Evolutionary conservation across 2,797 vertebrate species (phyloP).

Genomic region (Pelodytes ibericus): DNA sequence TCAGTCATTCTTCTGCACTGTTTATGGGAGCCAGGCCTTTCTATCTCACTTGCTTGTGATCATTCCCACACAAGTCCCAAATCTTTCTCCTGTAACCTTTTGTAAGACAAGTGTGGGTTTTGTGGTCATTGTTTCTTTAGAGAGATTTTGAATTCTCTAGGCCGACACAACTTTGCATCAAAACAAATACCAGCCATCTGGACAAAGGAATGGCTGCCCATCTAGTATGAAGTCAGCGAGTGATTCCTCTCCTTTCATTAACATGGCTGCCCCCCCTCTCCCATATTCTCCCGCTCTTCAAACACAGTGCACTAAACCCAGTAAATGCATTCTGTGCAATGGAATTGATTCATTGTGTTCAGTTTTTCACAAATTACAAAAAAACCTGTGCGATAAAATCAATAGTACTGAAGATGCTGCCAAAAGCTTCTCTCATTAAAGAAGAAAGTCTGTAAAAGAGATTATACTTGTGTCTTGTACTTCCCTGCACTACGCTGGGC

Average conservation of each 20-base stretch:
- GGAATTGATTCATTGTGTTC: not conserved
- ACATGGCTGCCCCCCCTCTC: not conserved
- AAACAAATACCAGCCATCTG: slow-evolving; percentile 44
- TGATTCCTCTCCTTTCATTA: not conserved
- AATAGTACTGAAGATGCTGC: too few species aligned
- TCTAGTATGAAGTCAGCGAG: not conserved
- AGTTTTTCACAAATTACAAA: too few species aligned
- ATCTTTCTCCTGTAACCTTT: not conserved
- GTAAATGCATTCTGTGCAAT: not conserved
- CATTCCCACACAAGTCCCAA: slow-evolving; percentile 37
- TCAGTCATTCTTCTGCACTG: slow-evolving; percentile 37
- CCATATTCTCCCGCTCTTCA: not conserved
- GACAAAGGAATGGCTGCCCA: not conserved
- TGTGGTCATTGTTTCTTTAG: slow-evolving; percentile 19
- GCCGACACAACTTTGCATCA: slow-evolving; percentile 8
- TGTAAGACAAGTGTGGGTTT: slow-evolving; percentile 49
- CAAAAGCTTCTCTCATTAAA: too few species aligned
- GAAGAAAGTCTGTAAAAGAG: too few species aligned
- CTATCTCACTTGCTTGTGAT: slow-evolving; percentile 16
- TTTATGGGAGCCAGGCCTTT: slow-evolving; percentile 22
- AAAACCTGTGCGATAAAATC: too few species aligned
- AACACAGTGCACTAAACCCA: not conserved
- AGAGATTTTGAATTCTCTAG: slow-evolving; percentile 26
- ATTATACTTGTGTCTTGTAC: too few species aligned
- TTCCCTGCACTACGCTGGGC: too few species aligned